Percentiles rank a stretch among this genome's conserved stretches.
Evolutionary conservation across 2,888 invertebrate species (phyloP).

Genomic region (Schizaphis graminum): DNA sequence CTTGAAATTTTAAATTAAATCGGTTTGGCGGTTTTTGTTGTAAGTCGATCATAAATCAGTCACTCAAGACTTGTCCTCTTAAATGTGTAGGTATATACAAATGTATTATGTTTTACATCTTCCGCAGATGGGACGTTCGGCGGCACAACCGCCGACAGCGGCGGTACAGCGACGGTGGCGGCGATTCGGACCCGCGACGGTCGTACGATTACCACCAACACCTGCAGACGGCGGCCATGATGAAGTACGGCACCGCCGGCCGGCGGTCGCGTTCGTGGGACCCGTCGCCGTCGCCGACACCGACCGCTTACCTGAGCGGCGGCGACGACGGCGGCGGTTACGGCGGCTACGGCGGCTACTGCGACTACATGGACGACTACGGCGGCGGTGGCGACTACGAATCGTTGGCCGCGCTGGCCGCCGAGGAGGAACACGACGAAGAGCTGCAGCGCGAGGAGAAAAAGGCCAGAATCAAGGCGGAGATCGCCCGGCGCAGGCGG

Average conservation of each 20-base stretch:
- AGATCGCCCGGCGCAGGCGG: conserved; percentile 76
- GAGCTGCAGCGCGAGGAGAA: conserved; percentile 74
- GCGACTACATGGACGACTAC: conserved; percentile 38
- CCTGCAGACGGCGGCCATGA: conserved; percentile 67
- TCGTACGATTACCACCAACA: conserved; percentile 20
- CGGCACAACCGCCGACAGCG: conserved; percentile 69
- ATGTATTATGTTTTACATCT: not conserved
- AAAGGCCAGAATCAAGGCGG: conserved; percentile 75
- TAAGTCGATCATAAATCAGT: not conserved
- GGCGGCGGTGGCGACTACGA: conserved; percentile 50
- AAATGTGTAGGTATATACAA: no score
- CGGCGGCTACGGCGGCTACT: conserved; percentile 36
- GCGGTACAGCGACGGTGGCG: conserved; percentile 70
- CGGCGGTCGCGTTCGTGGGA: conserved; percentile 73
- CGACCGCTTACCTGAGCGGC: conserved; percentile 21
- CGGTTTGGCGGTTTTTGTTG: not conserved
- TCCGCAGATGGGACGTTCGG: conserved; percentile 69
- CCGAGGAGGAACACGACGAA: conserved; percentile 73
- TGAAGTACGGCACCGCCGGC: conserved; percentile 66
- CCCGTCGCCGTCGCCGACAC: conserved; percentile 72
- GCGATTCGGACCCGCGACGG: conserved; percentile 67
- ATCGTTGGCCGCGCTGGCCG: conserved; percentile 73
- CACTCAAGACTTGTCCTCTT: not conserved
- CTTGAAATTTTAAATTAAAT: not conserved
- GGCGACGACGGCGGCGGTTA: conserved; percentile 51